These are phyloP conservation scores for Thumatha senex DNA, from an alignment of 2,888 invertebrate species.

Conservation along the genomic window DNA sequence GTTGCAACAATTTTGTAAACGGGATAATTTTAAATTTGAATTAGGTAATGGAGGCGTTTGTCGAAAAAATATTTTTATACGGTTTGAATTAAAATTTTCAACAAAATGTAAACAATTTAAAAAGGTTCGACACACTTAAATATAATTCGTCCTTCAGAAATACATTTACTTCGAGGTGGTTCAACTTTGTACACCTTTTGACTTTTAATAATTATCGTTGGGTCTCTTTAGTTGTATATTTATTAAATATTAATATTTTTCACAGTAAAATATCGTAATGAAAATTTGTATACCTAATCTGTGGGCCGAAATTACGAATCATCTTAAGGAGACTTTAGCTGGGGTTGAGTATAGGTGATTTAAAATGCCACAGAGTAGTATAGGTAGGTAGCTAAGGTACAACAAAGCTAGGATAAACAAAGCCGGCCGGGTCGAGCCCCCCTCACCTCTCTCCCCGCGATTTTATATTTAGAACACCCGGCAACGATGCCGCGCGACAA, in stretches of 20 bases:
- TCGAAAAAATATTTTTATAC: no score
- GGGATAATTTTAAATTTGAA: no score
- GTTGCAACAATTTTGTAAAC: no score
- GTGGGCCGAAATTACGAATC: no score
- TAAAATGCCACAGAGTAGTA: constrained; percentile 15
- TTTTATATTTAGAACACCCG: constrained; percentile 55
- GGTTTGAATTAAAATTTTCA: no score
- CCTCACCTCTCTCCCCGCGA: constrained; percentile 32
- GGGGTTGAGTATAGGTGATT: constrained; percentile 16
- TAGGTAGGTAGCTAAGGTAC: constrained; percentile 23
- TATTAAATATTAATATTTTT: neutral
- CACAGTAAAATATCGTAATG: no score
- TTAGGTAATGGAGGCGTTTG: no score
- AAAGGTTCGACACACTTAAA: constrained; percentile 9
- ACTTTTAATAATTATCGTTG: neutral
- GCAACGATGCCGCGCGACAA: constrained; percentile 62
- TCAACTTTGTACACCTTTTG: constrained; percentile 22
- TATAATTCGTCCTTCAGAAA: constrained; percentile 31
- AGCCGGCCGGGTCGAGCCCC: constrained; percentile 27
- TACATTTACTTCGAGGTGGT: constrained; percentile 25
- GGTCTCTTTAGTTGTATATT: neutral
- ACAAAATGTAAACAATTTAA: no score
- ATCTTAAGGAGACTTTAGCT: constrained; percentile 17
- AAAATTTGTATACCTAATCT: no score
- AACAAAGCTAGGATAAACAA: constrained; percentile 50